Conservation (phyloP, 2,797 vertebrate genomes). For the Pseudomugil tenellus region DNA sequence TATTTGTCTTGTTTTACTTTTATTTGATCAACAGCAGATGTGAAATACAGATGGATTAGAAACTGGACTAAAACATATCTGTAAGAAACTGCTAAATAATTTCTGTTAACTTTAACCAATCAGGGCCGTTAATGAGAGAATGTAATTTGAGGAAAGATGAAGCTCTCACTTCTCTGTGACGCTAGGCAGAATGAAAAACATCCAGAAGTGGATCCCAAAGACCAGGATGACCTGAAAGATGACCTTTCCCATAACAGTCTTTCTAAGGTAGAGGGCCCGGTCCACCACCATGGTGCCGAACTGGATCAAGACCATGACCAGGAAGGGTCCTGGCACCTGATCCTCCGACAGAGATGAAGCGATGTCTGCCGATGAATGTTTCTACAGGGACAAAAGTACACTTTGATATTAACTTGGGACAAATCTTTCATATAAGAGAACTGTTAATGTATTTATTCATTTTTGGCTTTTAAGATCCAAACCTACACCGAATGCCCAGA, state of each 20-base stretch:
- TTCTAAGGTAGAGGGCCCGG: slow-evolving; percentile 94
- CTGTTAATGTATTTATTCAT: neutral
- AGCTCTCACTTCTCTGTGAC: slow-evolving; percentile 91
- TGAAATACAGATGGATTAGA: neutral
- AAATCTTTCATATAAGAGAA: neutral
- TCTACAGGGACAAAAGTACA: slow-evolving; percentile 77
- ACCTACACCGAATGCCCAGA: slow-evolving; percentile 97
- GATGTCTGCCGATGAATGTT: slow-evolving; percentile 96
- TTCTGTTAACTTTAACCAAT: neutral
- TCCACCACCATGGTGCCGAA: slow-evolving; percentile 99
- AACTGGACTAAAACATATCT: no score
- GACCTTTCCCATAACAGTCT: slow-evolving; percentile 96
- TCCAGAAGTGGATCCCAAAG: slow-evolving; percentile 99
- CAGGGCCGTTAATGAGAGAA: neutral
- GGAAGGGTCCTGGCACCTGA: slow-evolving; percentile 94
- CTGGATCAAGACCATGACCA: slow-evolving; percentile 99
- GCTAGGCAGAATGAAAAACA: slow-evolving; percentile 97
- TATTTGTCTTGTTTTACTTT: no score
- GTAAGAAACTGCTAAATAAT: neutral
- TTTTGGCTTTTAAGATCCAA: neutral
- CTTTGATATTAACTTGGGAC: neutral
- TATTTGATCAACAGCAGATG: no score
- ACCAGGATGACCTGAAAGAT: slow-evolving; percentile 98
- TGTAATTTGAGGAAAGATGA: neutral
- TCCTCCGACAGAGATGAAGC: slow-evolving; percentile 97